phyloP scores from a whole-genome alignment of 2,113 vertebrate genomes.

The Quiscalus mexicanus region DNA sequence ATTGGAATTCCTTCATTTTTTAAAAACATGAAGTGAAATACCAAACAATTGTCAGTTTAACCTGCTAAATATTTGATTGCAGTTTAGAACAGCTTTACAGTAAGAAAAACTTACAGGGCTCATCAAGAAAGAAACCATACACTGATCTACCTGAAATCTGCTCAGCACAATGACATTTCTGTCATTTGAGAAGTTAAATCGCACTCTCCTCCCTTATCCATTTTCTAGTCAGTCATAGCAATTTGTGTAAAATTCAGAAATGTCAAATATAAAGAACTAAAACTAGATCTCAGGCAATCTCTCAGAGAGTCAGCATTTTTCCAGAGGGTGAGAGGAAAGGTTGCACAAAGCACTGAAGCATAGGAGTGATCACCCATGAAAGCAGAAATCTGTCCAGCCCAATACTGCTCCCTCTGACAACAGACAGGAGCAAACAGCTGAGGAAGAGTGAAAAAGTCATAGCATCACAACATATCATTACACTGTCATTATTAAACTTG shows the following conservation, averaged over 20 bases:
- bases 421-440: fast-evolving
- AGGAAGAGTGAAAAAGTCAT: background rate
- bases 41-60: background rate
- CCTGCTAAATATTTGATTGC: background rate
- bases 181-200: background rate
- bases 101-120: background rate
- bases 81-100: background rate
- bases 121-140: background rate
- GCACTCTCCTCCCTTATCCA: background rate
- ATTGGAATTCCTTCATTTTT: background rate
- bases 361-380: background rate
- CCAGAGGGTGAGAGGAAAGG: background rate
- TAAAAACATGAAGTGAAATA: background rate
- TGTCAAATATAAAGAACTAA: background rate
- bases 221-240: background rate
- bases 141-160: background rate
- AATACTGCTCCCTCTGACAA: background rate
- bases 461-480: background rate
- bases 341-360: background rate
- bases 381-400: background rate
- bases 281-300: background rate
- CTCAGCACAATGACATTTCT: background rate
- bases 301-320: background rate
- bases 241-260: background rate
- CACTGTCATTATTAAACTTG: background rate